These are phyloP conservation scores for Scaeva pyrastri DNA, from an alignment of 2,888 invertebrate species.

Conservation along the genomic window DNA sequence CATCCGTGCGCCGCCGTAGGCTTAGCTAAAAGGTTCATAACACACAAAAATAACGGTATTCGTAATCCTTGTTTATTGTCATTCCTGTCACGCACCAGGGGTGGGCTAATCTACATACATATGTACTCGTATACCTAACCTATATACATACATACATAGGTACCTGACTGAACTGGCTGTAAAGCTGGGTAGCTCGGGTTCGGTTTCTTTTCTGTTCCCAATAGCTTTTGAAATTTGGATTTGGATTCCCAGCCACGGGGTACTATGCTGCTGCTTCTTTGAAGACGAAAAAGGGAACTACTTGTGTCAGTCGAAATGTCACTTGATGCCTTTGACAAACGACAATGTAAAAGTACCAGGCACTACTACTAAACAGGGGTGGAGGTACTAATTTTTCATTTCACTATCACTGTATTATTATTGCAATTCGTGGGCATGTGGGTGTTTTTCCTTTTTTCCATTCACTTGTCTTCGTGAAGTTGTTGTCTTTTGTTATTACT, in stretches of 20 bases:
- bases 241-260: constrained; percentile 12
- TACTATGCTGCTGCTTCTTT: background rate
- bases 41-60: constrained; percentile 54
- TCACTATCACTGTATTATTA: constrained; percentile 3
- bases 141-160: too few relatives aligned
- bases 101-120: constrained; percentile 56
- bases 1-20: background rate
- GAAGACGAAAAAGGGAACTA: constrained; percentile 1
- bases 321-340: constrained; percentile 46
- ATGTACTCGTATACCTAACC: too few relatives aligned
- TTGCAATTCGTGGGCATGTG: background rate
- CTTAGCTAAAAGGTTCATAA: constrained; percentile 42
- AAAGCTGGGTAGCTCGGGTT: constrained; percentile 31
- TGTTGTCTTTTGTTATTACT: constrained; percentile 8
- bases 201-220: constrained; percentile 26
- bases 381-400: constrained; percentile 40
- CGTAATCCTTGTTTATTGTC: constrained; percentile 73
- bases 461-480: background rate
- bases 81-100: constrained; percentile 65
- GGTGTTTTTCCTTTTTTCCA: background rate
- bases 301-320: constrained; percentile 66
- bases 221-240: constrained; percentile 40
- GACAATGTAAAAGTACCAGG: background rate
- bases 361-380: too few relatives aligned
- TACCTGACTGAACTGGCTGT: background rate